Evolutionary conservation across 64 coral and sea anemone species (phyloP), one percentile per base, ranked within the genome.

Genomic region (Platygyra sinensis): DNA sequence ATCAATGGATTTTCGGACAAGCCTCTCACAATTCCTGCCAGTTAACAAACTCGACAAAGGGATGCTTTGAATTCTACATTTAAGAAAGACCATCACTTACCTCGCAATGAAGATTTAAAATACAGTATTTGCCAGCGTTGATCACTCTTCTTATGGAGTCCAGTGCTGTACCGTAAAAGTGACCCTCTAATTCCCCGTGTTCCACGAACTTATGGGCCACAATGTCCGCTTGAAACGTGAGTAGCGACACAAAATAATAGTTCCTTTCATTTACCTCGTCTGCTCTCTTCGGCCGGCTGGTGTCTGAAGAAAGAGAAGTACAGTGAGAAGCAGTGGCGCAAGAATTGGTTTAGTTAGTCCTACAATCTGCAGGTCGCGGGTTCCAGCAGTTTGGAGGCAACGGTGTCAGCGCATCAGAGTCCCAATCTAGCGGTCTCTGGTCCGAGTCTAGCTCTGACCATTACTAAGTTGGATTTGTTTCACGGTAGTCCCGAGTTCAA

Each of bases 41-140:
- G 42, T 46, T n/a, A 8, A 46, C 42, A 46, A 46, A 46, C 42
- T 46, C 42, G 42, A 46, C 5, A 46, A 46, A 46, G 3, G 5
- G 7, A 46, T 46, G 42, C 42, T 46, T 46, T 46, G 42, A 46
- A 46, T 4, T 46, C 42, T 46, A 7, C 6, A 5, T 46, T 46
- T 8, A 46, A 6, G 4, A 7, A 46, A 46, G 42, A 46, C 42
- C 42, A 46, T 46, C 6, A 8, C 12, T 61, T 2, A 99, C 97
- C 97, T 93, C 94, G 73, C 94, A 99, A 80, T 94, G 82, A 28
- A 95, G 92, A 88, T 96, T 99, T 77, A 99, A 76, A 91, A 99
- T 86, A 50, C 94, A 93, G 30, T 91, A 60, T 89, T 92, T 95
- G 24, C 94, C 94, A 25, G 87, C 86, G 38, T 91, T 83, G 39